These are phyloP conservation scores for Diploscapter pachys DNA, from an alignment of 1,140 invertebrate species.

Conservation along the genomic window DNA sequence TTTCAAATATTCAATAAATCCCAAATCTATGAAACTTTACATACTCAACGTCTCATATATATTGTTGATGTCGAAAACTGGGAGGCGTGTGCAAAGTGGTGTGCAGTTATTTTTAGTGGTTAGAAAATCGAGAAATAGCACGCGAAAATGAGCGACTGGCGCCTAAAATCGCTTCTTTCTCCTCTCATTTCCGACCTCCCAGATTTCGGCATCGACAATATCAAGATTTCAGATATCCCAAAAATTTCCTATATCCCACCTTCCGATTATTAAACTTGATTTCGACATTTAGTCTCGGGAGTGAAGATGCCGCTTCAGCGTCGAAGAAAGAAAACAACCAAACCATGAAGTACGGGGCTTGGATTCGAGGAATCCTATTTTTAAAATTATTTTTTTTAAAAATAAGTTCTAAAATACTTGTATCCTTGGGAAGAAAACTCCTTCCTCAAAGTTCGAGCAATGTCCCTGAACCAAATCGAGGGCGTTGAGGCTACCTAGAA, in stretches of 20 bases:
- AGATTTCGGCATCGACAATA: constrained; percentile 61
- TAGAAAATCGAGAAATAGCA: too few species aligned
- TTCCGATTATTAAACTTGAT: constrained; percentile 64
- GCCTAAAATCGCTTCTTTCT: constrained; percentile 40
- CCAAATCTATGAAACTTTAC: too few species aligned
- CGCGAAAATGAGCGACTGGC: too few species aligned
- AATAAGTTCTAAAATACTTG: constrained; percentile 21
- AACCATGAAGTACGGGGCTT: constrained; percentile 63
- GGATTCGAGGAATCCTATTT: constrained; percentile 63
- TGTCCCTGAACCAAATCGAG: constrained; percentile 62
- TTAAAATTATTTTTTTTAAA: constrained; percentile 45
- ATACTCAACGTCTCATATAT: too few species aligned
- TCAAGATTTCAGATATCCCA: constrained; percentile 6
- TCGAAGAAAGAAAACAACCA: constrained; percentile 63
- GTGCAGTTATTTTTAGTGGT: too few species aligned
- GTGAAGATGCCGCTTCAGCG: constrained; percentile 60
- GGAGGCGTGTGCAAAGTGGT: too few species aligned
- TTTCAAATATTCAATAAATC: too few species aligned
- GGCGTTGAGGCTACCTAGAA: constrained; percentile 21
- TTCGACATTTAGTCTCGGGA: constrained; percentile 62
- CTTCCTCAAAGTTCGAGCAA: constrained; percentile 60
- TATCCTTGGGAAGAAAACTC: constrained; percentile 51
- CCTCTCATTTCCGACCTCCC: constrained; percentile 60
- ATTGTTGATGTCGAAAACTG: too few species aligned
- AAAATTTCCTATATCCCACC: constrained; percentile 47